Percentiles rank a stretch among this genome's conserved stretches.
phyloP scores from a whole-genome alignment of 2,888 invertebrate genomes.

The Chouioia cunea region DNA sequence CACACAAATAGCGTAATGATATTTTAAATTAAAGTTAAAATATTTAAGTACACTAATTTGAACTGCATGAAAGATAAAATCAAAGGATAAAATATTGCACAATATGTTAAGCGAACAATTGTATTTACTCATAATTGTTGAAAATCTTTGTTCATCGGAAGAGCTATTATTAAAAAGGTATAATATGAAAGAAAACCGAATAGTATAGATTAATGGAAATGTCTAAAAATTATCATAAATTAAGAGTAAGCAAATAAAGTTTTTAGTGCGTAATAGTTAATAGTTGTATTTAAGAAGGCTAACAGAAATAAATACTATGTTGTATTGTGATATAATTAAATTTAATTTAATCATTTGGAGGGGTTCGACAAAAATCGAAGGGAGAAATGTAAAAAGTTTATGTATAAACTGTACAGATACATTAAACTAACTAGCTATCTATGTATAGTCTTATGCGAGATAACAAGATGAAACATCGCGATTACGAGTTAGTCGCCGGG shows the following conservation, averaged over 20 bases:
- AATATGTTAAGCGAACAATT: no score
- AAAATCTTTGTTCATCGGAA: no score
- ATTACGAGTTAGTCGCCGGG: constrained; percentile 45
- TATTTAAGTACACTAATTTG: constrained; percentile 33
- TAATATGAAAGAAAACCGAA: not conserved
- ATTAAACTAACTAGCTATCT: constrained; percentile 46
- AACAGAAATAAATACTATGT: constrained; percentile 48
- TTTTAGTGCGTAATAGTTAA: constrained; percentile 23
- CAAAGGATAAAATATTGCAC: no score
- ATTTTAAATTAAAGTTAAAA: constrained; percentile 12
- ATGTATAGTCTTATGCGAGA: constrained; percentile 48
- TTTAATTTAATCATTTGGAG: constrained; percentile 42
- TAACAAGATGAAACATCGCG: constrained; percentile 46
- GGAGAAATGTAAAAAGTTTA: constrained; percentile 45
- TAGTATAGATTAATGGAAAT: not conserved
- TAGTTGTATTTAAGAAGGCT: constrained; percentile 38
- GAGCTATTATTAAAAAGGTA: no score
- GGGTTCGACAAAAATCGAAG: constrained; percentile 19
- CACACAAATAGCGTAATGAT: not conserved
- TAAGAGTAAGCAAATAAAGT: not conserved
- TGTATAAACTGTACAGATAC: constrained; percentile 48
- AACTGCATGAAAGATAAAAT: no score
- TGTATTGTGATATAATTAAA: constrained; percentile 45
- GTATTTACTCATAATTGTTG: no score
- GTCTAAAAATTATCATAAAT: not conserved